phyloP scores from a whole-genome alignment of 2,797 vertebrate genomes.

The Sebastolobus altivelis region DNA sequence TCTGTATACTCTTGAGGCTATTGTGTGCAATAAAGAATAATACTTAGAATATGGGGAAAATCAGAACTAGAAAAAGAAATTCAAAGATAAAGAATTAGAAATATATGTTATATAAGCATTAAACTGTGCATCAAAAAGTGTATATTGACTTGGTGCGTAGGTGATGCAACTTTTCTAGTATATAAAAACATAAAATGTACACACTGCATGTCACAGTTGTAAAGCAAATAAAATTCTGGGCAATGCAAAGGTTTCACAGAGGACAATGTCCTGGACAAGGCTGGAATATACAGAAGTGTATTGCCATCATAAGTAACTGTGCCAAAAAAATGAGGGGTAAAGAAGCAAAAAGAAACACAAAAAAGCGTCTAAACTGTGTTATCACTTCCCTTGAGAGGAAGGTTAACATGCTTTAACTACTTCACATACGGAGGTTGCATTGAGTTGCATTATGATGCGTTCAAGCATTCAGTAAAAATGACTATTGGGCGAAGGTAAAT shows the following conservation, averaged over 20 bases:
- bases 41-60: neutral
- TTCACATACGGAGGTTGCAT: neutral
- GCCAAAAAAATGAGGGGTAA: neutral
- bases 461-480: no score
- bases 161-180: no score
- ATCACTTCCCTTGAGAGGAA: neutral
- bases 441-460: no score
- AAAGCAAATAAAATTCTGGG: neutral
- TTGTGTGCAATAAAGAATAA: neutral
- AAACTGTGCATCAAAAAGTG: neutral
- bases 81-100: neutral
- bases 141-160: neutral
- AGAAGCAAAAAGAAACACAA: neutral
- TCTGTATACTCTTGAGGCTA: neutral
- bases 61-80: neutral
- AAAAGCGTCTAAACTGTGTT: neutral
- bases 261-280: neutral
- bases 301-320: neutral
- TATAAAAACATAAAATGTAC: no score
- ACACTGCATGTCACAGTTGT: neutral
- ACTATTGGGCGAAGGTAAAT: no score
- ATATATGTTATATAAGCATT: neutral
- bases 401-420: no score
- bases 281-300: neutral
- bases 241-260: neutral